Evolutionary conservation across 2,113 vertebrate species (phyloP), one percentile per base, ranked within the genome.

Genomic region (Pao palembangensis): DNA sequence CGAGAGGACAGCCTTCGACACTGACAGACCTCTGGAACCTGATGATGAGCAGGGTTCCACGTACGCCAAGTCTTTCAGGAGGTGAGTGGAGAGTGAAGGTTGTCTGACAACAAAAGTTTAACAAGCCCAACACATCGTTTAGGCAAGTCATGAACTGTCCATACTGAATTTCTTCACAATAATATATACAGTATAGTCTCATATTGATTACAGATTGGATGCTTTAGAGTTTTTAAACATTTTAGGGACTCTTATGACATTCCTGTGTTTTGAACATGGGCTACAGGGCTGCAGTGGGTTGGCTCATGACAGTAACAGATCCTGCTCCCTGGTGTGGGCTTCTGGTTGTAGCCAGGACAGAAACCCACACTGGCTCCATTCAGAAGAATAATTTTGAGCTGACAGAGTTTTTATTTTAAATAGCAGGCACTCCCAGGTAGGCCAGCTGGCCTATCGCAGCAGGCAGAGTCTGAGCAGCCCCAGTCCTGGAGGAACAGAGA

Each of bases 391-490:
- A 57, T 69, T 28, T 28, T 28, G 25, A 5, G 6, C 25, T 28
- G 25, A 28, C 25, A 28, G 25, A 28, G 25, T 3, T 28, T 28
- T 28, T 28, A 6, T 68, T 78, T 49, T 51, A 62, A 68, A 66
- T 81, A 73, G 56, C 83, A 99, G 97, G 78, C 94, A 95, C 75
- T 94, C 90, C n/a, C 90, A 94, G 18, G 74, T 91, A 72, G 96
- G 94, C 84, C 95, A 84, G 83, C 93, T 91, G 0, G 89, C 94
- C 53, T 95, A 98, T 86, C 92, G 94, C 78, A 98, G 97, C 89
- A 92, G 96, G 61, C 97, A 99, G 86, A 98, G 96, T 73, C 90
- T 99, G 80, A 98, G 96, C 84, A 98, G 96, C 61, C 97, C 96
- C 17, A 98, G 96, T 71, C 96, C 96, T 1, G 97, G 96, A 64